These are phyloP conservation scores for Diphyllodes magnificus DNA, from an alignment of 2,113 vertebrate genomes.

Conservation along the genomic window DNA sequence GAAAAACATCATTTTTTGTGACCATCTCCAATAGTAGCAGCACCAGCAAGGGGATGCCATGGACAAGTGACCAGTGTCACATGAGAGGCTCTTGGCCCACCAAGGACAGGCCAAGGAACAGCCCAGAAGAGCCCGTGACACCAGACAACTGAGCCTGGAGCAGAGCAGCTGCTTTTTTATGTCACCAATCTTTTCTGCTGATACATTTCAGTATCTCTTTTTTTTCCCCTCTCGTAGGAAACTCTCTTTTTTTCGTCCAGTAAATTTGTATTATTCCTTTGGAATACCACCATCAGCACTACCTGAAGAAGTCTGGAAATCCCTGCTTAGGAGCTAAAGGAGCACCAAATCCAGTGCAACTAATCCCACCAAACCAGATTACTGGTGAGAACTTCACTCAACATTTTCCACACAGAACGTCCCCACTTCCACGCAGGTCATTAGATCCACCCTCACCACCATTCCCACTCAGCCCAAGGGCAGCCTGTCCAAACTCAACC, in stretches of 20 bases:
- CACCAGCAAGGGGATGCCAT: background rate
- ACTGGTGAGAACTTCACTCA: background rate
- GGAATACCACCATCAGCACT: background rate
- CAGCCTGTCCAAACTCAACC: background rate
- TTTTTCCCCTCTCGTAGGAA: background rate
- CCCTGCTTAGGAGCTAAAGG: background rate
- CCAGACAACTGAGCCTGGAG: background rate
- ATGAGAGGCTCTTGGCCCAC: background rate
- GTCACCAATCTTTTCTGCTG: background rate
- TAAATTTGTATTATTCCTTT: background rate
- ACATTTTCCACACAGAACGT: background rate
- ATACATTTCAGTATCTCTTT: background rate
- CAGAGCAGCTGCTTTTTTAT: background rate
- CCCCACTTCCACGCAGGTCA: accelerated
- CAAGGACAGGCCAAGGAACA: background rate
- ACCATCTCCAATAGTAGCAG: background rate
- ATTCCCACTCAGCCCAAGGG: background rate
- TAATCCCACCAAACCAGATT: background rate
- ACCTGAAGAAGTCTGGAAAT: background rate
- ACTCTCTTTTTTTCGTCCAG: background rate
- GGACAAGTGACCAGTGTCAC: background rate
- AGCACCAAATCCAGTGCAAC: background rate
- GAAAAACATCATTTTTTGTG: background rate
- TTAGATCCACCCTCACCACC: background rate
- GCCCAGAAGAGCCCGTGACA: background rate